Evolutionary conservation across 2,797 vertebrate species (phyloP).

Genomic region (Cyprinella venusta): DNA sequence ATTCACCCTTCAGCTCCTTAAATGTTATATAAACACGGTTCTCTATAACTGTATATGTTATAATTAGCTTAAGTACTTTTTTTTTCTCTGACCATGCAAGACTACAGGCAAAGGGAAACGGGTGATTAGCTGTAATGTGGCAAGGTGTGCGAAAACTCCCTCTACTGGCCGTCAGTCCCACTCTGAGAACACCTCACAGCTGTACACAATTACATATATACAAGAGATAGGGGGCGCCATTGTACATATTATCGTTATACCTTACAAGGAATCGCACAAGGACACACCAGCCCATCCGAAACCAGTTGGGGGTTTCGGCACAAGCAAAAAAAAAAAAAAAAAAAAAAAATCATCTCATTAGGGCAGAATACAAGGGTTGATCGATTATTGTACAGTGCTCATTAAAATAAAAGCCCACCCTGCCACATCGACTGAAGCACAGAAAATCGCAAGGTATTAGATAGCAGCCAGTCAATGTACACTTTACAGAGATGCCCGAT

Average conservation of each 20-base stretch:
- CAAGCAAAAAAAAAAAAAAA: conserved; percentile 53
- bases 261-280: conserved; percentile 71
- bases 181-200: conserved; percentile 78
- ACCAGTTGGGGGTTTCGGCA: conserved; percentile 49
- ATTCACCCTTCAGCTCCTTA: conserved; percentile 61
- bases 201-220: conserved; percentile 89
- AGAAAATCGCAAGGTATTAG: conserved; percentile 80
- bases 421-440: conserved; percentile 83
- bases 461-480: conserved; percentile 85
- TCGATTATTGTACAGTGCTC: conserved; percentile 59
- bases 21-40: conserved; percentile 75
- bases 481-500: conserved; percentile 83
- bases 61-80: conserved; percentile 76
- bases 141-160: conserved; percentile 82
- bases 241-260: conserved; percentile 63
- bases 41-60: conserved; percentile 79
- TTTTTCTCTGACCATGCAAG: conserved; percentile 87
- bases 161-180: conserved; percentile 98
- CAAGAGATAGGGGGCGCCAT: conserved; percentile 71
- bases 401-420: conserved; percentile 78
- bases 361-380: conserved; percentile 11
- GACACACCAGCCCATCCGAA: conserved; percentile 71
- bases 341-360: conserved; percentile 57
- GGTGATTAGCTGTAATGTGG: conserved; percentile 81
- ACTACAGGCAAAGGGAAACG: conserved; percentile 85